Conservation (phyloP, 2,113 vertebrate species). For the Archilochus colubris region DNA sequence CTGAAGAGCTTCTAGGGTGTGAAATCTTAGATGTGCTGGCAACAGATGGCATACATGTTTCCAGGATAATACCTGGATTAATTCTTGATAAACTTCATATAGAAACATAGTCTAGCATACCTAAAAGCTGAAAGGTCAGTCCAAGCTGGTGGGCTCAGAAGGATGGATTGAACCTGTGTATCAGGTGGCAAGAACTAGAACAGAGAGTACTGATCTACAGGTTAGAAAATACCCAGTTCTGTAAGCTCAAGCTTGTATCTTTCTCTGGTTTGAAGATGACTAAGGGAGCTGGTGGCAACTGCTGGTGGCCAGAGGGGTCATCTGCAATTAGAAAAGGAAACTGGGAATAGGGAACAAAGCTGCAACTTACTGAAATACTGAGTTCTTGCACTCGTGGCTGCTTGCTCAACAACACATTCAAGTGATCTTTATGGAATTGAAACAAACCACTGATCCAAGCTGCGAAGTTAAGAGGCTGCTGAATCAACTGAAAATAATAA, state of each 20-base stretch:
- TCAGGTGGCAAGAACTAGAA: not conserved
- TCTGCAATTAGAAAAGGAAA: slow-evolving; percentile 2
- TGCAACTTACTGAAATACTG: not conserved
- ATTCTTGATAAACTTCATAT: not conserved
- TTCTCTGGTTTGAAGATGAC: not conserved
- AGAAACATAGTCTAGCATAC: not conserved
- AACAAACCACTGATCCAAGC: not conserved
- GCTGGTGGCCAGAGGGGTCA: not conserved
- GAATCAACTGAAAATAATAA: not conserved
- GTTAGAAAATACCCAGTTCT: not conserved
- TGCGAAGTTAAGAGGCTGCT: not conserved
- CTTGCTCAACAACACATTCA: not conserved
- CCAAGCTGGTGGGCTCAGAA: not conserved
- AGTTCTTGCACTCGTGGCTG: not conserved
- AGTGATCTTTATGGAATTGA: not conserved
- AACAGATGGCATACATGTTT: not conserved
- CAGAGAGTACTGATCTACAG: not conserved
- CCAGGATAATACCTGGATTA: not conserved
- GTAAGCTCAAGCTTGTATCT: not conserved
- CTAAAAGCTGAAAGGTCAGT: not conserved
- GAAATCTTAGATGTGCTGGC: not conserved
- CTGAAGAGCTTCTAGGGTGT: not conserved
- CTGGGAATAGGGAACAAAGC: slow-evolving; percentile 21
- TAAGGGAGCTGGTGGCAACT: not conserved
- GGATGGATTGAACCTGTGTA: not conserved